Evolutionary conservation across 2,113 vertebrate species (phyloP), one percentile per base, ranked within the genome.

Genomic region (Plectropomus leopardus): DNA sequence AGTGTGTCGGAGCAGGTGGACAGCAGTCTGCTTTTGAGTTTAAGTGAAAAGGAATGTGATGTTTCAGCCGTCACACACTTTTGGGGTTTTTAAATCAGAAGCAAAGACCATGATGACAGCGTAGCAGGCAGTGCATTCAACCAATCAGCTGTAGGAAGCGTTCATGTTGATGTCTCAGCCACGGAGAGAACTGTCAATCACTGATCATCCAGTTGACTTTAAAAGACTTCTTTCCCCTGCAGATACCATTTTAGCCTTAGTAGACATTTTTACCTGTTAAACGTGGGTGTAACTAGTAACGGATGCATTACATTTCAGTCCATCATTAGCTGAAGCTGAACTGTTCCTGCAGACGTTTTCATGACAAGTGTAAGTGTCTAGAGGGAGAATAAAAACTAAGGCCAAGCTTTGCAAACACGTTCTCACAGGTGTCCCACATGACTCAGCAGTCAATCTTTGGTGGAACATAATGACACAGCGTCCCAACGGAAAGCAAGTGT

Each of bases 101-200:
- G 60, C 72, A 54, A 54, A 54, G 72, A 54, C 32, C 47, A 16
- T n/a, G 26, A 65, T 65, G 72, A 21, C 73, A 66, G 73, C 10
- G 2, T 1, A 21, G 50, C 2, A 15, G 36, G 51, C 11, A 1
- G 11, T 36, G 61, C 15, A 3, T 57, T 66, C 61, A 57, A 26
- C 26, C 28, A 66, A 45, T 76, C 51, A 58, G 61, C 9, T 66
- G 51, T 7, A 23, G 26, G 26, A 54, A 23, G 19, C 28, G 15
- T 34, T 55, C 36, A 21, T 34, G 23, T 23, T 65, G 61, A 19
- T 44, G 19, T 36, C 23, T 51, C 5, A 7, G 30, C 17, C 1
- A 51, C 5, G 32, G 13, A 24, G 58, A 15, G 34, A 28, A 11
- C 58, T 44, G 58, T 65, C 61, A 65, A 24, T 57, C 72, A 57